Evolutionary conservation across 2,888 invertebrate species (phyloP).

Genomic region (Alloplasta piceator): DNA sequence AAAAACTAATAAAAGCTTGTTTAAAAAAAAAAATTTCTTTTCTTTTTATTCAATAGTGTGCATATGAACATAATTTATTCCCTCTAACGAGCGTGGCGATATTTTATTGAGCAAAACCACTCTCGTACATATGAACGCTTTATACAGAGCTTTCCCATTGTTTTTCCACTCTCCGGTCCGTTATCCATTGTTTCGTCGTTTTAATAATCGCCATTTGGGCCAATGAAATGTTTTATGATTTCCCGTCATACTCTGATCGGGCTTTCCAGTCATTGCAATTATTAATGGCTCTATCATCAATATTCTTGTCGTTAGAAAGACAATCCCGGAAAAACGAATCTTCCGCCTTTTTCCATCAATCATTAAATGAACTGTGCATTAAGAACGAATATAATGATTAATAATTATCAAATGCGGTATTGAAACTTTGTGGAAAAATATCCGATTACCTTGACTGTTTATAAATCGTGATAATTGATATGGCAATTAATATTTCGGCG

Average conservation of each 20-base stretch:
- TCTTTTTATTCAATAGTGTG: not conserved
- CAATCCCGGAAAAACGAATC: not conserved
- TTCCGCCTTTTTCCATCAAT: slow-evolving; percentile 29
- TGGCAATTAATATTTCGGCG: no score
- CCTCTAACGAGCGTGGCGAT: not conserved
- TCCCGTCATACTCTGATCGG: slow-evolving; percentile 8
- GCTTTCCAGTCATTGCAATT: slow-evolving; percentile 14
- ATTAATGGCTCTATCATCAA: slow-evolving; percentile 17
- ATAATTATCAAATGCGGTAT: no score
- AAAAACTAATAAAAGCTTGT: no score
- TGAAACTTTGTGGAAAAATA: no score
- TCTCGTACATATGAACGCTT: not conserved
- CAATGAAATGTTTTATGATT: slow-evolving; percentile 30
- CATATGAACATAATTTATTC: not conserved
- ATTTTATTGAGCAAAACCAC: not conserved
- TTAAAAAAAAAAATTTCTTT: no score
- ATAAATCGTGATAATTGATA: no score
- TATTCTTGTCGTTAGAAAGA: not conserved
- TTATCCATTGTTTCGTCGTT: not conserved
- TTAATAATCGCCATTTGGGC: slow-evolving; percentile 9
- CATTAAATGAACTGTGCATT: no score
- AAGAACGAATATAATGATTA: no score
- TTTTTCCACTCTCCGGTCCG: slow-evolving; percentile 8
- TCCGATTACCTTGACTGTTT: no score
- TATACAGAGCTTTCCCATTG: not conserved